Evolutionary conservation across 1,140 invertebrate genomes (phyloP), one percentile per base, ranked within the genome.

Genomic region (Bombus soroeensis): DNA sequence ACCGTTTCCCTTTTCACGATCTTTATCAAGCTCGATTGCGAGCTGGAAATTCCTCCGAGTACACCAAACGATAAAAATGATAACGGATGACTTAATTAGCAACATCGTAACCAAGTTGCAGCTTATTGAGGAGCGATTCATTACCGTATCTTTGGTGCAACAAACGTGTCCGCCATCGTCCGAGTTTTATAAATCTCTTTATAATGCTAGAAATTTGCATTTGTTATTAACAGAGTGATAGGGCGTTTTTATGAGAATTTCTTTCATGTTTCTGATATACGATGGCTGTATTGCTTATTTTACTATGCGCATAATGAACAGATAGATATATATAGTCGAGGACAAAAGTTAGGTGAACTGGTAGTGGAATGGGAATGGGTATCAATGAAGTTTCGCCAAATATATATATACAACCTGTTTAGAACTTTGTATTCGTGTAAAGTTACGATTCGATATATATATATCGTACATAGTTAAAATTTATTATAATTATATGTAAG

Each of bases 1-100:
- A 22, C 15, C 28, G 39, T 77, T 83, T 57, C 59, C 73, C 41
- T 53, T 83, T 57, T 59, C 83, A n/a, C 59, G 53, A 84, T 84
- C 53, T 15, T 78, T 78, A 84, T 84, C 74, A 18, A 22, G n/a
- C n/a, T 34, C 37, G 75, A 77, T 77, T 41, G 62, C 43, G 22
- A 12, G 39, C 18, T 62, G 75, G 39, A 62, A 68, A 84, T 84
- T 37, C 66, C 47, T 43, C 4, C 10, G 28, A 25, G 39, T 10
- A 34, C 5, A 37, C 28, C 64, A 25, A 70, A 37, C 32, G 12
- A 39, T 12, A 70, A 78, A 41, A 57, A 57, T 57, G 43, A 41
- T 57, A 71, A 84, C 15, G 41, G 66, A 75, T 28, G 32, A 47
- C 59, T 83, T 53, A 75, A 74, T 75, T 75, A 64, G 25, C 72